Base-by-base conservation (phyloP, 2,888 invertebrate species). In the Rotaria sp. region DNA sequence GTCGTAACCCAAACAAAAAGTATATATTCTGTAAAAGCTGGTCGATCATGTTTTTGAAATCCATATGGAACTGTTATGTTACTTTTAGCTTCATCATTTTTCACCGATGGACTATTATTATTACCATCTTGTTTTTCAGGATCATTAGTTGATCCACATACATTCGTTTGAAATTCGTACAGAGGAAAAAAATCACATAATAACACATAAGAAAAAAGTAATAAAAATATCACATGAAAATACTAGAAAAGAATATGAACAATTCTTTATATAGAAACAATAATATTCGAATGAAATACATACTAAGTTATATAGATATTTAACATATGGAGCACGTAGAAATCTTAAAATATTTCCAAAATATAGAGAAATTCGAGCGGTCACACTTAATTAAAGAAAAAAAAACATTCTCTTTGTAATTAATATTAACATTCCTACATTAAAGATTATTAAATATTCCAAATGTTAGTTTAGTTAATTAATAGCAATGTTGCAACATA, bases 1-100 rank as follows among this genome's bases (percentile, higher is more conserved):
- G 90, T 90, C 84, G 89, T 88, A 18, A 91, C 90, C 91, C 91
- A 91, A 35, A 89, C 87, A 80, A 90, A 90, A 48, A 91, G 89
- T 7, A 91, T 85, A 3, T 24, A 38, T 80, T 80, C 80, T 45
- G 45, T 8, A 45, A 13, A 11, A 24, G 41, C 2, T 41, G 45
- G 26, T 15, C 35, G 45, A n/a, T 26, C 10, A 45, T 38, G 80
- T 80, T 24, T 41, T 80, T 45, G 45, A n/a, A 41, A n/a, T 45
- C n/a, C 80, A 80, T 45, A n/a, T 45, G 80, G 1, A 21, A 26
- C n/a, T 11, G 41, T 26, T n/a, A 11, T 2, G 2, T 80, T 13
- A 26, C 0, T 26, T 45, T 11, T 26, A 26, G 10, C n/a, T 26
- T 11, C 11, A 26, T 80, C 8, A n/a, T 18, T 18, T 4, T 50